Evolutionary conservation across 1,140 invertebrate species (phyloP).

Genomic region (Penaeus chinensis): DNA sequence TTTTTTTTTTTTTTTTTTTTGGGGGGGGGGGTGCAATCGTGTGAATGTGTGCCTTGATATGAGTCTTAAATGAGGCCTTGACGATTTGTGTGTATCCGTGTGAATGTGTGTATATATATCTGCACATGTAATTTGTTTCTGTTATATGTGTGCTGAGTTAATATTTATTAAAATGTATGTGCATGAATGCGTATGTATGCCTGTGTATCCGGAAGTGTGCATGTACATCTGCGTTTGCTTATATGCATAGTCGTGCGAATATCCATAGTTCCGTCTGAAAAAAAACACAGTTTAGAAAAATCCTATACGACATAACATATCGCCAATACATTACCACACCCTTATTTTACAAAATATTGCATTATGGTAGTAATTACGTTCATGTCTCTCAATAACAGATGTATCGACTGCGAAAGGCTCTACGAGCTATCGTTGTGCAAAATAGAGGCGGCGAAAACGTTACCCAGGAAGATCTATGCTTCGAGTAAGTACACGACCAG

Average conservation of each 20-base stretch:
- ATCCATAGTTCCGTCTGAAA: not conserved
- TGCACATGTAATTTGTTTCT: not conserved
- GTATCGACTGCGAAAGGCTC: constrained; percentile 37
- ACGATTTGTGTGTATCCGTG: not conserved
- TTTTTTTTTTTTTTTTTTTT: too few species aligned
- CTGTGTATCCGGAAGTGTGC: not conserved
- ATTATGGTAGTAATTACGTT: not conserved
- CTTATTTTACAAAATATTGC: not conserved
- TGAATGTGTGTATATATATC: too few species aligned
- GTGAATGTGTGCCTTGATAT: too few species aligned
- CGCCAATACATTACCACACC: too few species aligned
- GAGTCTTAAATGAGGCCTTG: too few species aligned
- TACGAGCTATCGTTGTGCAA: constrained; percentile 9
- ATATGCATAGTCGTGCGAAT: not conserved
- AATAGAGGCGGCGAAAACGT: constrained; percentile 8
- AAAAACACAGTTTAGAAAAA: too few species aligned
- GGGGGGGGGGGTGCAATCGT: too few species aligned
- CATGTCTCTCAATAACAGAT: constrained; percentile 36
- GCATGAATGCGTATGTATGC: not conserved
- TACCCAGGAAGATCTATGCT: constrained; percentile 51
- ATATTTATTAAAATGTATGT: too few species aligned
- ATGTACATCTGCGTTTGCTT: too few species aligned
- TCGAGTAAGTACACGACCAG: constrained; percentile 24
- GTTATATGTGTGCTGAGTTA: too few species aligned
- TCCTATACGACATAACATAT: too few species aligned